Evolutionary conservation across 2,113 vertebrate species (phyloP).

Genomic region (Sinocyclocheilus rhinocerous): DNA sequence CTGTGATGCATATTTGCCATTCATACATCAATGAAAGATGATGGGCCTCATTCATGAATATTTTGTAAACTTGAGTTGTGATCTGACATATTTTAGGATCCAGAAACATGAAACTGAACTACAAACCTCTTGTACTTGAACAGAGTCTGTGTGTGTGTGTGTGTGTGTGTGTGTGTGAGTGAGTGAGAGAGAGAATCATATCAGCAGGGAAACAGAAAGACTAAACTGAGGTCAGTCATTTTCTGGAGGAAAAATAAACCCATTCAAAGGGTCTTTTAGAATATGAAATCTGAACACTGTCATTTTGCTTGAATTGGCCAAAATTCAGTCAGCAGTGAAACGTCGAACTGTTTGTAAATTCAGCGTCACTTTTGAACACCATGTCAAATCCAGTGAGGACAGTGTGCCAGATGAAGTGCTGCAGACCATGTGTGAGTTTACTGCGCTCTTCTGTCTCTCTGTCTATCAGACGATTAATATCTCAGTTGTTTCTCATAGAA

Average conservation of each 20-base stretch:
- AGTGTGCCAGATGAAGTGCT: too few species aligned
- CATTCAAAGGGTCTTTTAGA: not conserved
- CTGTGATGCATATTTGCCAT: too few species aligned
- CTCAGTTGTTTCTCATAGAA: not conserved
- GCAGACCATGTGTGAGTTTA: not conserved
- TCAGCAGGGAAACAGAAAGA: not conserved
- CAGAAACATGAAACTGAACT: too few species aligned
- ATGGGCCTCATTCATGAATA: too few species aligned
- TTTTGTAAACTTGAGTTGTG: too few species aligned
- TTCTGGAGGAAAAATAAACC: not conserved
- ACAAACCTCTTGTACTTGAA: too few species aligned
- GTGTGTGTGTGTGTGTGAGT: too few species aligned
- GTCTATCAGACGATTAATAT: not conserved
- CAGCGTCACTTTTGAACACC: not conserved
- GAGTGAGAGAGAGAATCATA: not conserved
- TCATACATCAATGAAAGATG: too few species aligned
- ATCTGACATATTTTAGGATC: too few species aligned
- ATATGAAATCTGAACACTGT: not conserved
- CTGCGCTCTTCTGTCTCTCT: not conserved
- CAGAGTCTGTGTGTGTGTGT: too few species aligned
- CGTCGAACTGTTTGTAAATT: not conserved
- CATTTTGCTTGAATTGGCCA: not conserved
- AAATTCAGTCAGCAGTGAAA: not conserved
- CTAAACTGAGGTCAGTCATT: slow-evolving; percentile 21
- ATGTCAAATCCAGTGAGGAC: not conserved